Evolutionary conservation across 2,113 vertebrate genomes (phyloP), one percentile per base, ranked within the genome.

Genomic region (Anhinga anhinga): DNA sequence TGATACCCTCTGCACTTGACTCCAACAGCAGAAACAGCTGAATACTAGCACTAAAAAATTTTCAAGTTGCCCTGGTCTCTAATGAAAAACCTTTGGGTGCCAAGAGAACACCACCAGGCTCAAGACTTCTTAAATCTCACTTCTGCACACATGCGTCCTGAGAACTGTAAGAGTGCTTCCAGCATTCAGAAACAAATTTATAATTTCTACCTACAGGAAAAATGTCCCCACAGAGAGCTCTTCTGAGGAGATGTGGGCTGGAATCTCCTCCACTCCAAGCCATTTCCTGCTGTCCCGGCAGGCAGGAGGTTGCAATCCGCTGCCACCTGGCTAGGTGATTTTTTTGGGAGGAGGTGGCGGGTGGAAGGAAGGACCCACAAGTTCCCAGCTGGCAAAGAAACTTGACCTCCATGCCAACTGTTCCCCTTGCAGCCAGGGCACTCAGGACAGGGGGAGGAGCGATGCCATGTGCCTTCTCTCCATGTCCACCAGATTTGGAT

Each of bases 301-400:
- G 80, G 59, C 53, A 53, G 55, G 76, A 92, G 72, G 42, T 10
- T 50, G 47, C 67, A 50, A 73, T 74, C 55, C 4, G 7, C 80
- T 65, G 47, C 63, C 86, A 86, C 63, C 71, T 86, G 86, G 11
- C 83, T 52, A 74, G 52, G 83, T 47, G 74, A 50, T n/a, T 30
- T 90, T 81, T 73, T 53, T 26, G 78, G 77, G 2, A 95, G 62
- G 42, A 86, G 71, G 50, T 32, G 55, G 45, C 49, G 72, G 67
- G 58, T 87, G 88, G 86, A 92, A 97, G 93, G 83, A 96, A 94
- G 38, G 69, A 82, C 47, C 52, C 42, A 77, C 56, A 90, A 73
- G 88, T 36, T 90, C 63, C 79, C 79, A 92, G 90, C 65, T 76
- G 67, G 90, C 83, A 50, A 65, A 86, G 88, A 88, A 93, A 95